These are phyloP conservation scores for Netelia virgata DNA, from an alignment of 2,888 invertebrate species.

Conservation along the genomic window DNA sequence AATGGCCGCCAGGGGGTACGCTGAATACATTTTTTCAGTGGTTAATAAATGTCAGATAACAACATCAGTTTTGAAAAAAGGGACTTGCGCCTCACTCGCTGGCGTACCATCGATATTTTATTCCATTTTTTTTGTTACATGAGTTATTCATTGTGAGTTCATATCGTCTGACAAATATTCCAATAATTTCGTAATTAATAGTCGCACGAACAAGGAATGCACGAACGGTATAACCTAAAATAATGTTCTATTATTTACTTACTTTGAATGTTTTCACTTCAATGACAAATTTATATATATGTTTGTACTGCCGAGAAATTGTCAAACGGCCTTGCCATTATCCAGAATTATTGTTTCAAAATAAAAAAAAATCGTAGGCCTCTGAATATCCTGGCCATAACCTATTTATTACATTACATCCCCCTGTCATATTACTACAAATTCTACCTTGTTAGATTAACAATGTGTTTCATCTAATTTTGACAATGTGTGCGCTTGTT, in stretches of 20 bases:
- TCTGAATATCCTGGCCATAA: conserved; percentile 17
- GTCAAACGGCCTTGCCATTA: not conserved
- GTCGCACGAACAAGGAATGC: not conserved
- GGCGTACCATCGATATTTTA: not conserved
- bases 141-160: conserved; percentile 21
- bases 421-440: not conserved
- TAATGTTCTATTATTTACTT: not conserved
- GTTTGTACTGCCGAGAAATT: conserved; percentile 7
- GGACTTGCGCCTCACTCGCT: not conserved
- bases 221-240: conserved; percentile 51
- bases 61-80: not conserved
- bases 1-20: not conserved
- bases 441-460: not conserved
- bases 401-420: not conserved
- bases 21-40: not conserved
- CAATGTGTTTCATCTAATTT: not conserved
- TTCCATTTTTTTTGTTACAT: not conserved
- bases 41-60: not conserved
- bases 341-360: not conserved
- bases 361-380: not conserved
- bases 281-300: not conserved
- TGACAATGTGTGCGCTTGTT: not conserved
- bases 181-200: not conserved
- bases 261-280: not conserved
- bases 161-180: not conserved